These are phyloP conservation scores for Phyllotreta striolata DNA, from an alignment of 2,888 invertebrate genomes.

Conservation along the genomic window DNA sequence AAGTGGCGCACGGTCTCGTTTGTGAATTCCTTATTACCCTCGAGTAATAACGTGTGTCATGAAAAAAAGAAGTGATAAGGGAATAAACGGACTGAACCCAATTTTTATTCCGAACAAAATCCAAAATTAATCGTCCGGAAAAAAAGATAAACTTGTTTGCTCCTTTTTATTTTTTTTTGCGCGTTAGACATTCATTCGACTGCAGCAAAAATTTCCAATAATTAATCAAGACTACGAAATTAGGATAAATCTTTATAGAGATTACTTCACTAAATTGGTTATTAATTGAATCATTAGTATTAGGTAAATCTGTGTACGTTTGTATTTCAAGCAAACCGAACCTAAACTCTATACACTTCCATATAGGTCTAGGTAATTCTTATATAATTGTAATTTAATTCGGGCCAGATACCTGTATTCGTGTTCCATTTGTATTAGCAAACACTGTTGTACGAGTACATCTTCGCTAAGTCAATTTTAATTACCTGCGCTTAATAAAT, in stretches of 20 bases:
- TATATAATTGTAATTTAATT: too few relatives aligned
- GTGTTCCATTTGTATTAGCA: too few relatives aligned
- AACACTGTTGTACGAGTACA: background rate
- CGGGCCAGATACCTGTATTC: background rate
- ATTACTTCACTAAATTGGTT: too few relatives aligned
- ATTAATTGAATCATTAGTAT: too few relatives aligned
- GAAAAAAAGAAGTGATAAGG: conserved; percentile 33
- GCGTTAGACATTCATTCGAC: conserved; percentile 2
- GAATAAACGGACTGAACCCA: conserved; percentile 32
- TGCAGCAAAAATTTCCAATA: conserved; percentile 6
- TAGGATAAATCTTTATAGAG: too few relatives aligned
- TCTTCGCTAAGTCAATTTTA: conserved; percentile 5
- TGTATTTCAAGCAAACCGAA: too few relatives aligned
- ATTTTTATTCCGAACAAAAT: conserved; percentile 29
- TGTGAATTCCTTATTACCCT: conserved; percentile 35
- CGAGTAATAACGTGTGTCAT: conserved; percentile 34
- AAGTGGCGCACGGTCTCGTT: conserved; percentile 30
- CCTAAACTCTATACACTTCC: too few relatives aligned
- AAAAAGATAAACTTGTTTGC: conserved; percentile 31
- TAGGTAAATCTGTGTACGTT: too few relatives aligned
- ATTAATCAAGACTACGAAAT: background rate
- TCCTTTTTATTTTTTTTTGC: conserved; percentile 12
- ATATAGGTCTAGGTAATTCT: too few relatives aligned
- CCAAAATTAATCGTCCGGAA: conserved; percentile 27
- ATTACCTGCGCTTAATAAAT: conserved; percentile 5